phyloP scores from a whole-genome alignment of 2,797 vertebrate species.

The Lutra lutra region DNA sequence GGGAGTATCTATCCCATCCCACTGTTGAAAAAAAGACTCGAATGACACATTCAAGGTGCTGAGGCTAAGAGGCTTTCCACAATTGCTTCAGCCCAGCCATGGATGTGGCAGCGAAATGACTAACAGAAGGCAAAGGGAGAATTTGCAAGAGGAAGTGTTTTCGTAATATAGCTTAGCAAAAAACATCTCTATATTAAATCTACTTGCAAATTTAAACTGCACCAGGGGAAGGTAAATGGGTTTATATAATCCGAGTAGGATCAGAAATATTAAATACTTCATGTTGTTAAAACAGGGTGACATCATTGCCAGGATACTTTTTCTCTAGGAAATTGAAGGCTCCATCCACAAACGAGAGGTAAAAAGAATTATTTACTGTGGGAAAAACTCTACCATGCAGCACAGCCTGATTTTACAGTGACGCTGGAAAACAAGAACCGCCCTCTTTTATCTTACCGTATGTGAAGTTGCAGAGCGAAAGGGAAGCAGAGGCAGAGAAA shows the following conservation, averaged over 20 bases:
- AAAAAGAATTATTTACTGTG: constrained; percentile 47
- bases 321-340: constrained; percentile 62
- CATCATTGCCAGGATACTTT: constrained; percentile 66
- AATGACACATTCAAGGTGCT: constrained; percentile 79
- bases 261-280: constrained; percentile 73
- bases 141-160: constrained; percentile 81
- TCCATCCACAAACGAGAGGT: constrained; percentile 2
- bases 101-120: constrained; percentile 80
- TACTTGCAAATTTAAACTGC: constrained; percentile 73
- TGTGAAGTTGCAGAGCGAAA: constrained; percentile 28
- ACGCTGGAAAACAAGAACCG: constrained; percentile 26
- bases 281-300: constrained; percentile 61
- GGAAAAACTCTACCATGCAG: neutral
- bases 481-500: neutral
- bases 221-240: constrained; percentile 72
- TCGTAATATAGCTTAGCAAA: constrained; percentile 77
- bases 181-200: constrained; percentile 70
- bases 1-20: constrained; percentile 69
- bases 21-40: constrained; percentile 78
- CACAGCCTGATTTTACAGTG: neutral
- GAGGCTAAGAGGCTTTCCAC: constrained; percentile 75
- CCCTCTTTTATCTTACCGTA: constrained; percentile 48
- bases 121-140: constrained; percentile 76
- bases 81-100: constrained; percentile 68
- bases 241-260: constrained; percentile 76